These are phyloP conservation scores for Cossypha heuglini DNA, from an alignment of 2,797 vertebrate genomes.

Conservation along the genomic window DNA sequence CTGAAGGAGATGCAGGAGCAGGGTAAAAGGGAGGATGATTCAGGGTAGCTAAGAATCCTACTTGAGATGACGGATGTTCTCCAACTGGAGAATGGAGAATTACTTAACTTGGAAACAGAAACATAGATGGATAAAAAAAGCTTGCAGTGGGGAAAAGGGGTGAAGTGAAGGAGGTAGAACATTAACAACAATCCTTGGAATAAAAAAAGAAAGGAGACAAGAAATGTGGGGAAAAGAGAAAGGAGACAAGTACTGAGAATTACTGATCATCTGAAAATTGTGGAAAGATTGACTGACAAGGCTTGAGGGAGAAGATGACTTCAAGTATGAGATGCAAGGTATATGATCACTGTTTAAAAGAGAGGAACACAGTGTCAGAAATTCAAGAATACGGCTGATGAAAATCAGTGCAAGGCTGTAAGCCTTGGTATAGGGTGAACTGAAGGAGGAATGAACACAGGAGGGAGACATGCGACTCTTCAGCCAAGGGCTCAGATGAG, in stretches of 20 bases:
- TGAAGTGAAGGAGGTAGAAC: neutral
- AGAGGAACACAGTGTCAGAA: neutral
- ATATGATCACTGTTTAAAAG: neutral
- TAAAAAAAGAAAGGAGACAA: neutral
- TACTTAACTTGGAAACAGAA: neutral
- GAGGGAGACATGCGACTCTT: neutral
- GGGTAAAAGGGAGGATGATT: constrained; percentile 5
- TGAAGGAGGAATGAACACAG: neutral
- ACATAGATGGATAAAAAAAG: neutral
- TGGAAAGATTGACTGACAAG: neutral
- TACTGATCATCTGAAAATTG: neutral
- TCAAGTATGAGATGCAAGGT: neutral
- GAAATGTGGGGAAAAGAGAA: neutral
- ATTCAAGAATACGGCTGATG: neutral
- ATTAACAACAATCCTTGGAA: neutral
- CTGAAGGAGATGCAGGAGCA: neutral
- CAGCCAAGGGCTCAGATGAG: neutral
- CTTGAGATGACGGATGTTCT: neutral
- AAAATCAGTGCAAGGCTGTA: neutral
- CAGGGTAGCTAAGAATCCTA: neutral
- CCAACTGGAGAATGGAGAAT: neutral
- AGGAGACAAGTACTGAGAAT: neutral
- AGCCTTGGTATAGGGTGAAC: neutral
- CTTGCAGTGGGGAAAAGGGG: neutral
- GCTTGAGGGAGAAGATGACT: neutral